Conservation (phyloP, 2,113 vertebrate genomes). For the Ophthalmolycus amberensis region DNA sequence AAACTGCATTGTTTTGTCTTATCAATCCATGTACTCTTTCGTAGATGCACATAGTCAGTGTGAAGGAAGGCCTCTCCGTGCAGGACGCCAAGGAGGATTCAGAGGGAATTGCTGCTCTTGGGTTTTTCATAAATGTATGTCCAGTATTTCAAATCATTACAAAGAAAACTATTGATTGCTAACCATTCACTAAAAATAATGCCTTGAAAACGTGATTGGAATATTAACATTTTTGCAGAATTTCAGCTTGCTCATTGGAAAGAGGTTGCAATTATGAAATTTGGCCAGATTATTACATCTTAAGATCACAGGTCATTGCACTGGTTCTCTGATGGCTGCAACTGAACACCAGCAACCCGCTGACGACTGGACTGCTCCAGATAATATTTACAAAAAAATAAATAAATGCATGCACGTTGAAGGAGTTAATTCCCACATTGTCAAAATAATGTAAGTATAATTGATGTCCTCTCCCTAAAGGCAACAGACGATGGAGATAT, state of each 20-base stretch:
- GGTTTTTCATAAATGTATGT: slow-evolving; percentile 76
- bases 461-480: slow-evolving; percentile 33
- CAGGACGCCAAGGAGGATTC: slow-evolving; percentile 22
- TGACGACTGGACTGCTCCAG: background rate
- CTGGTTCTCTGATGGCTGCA: background rate
- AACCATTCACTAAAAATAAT: background rate
- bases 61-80: slow-evolving; percentile 61
- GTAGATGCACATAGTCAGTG: slow-evolving; percentile 80
- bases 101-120: slow-evolving; percentile 74
- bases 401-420: background rate
- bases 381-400: background rate
- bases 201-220: background rate
- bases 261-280: background rate
- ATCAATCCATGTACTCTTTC: background rate
- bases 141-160: background rate
- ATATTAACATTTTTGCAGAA: background rate
- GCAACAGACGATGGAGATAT: slow-evolving; percentile 40
- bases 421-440: background rate
- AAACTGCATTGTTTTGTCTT: background rate
- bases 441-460: background rate
- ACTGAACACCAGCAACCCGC: background rate
- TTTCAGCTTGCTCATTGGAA: background rate
- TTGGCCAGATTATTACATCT: background rate
- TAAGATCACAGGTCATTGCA: too few species aligned
- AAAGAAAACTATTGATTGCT: background rate